Conservation (phyloP, 2,113 vertebrate genomes). For the Cnemophilus loriae region DNA sequence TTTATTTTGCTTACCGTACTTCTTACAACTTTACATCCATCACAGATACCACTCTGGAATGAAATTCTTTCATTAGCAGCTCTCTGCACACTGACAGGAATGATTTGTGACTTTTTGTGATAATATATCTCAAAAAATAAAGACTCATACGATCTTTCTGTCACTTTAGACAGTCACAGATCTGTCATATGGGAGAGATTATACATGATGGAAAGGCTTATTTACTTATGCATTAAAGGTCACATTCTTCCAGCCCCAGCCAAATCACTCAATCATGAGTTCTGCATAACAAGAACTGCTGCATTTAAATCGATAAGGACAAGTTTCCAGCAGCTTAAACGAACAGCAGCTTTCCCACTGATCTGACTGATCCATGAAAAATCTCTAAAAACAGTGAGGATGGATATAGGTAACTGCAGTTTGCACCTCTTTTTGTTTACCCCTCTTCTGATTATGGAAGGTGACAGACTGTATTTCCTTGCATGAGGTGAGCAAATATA, state of each 20-base stretch:
- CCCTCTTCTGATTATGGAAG: neutral
- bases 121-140: neutral
- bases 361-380: neutral
- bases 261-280: neutral
- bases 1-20: neutral
- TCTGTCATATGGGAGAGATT: neutral
- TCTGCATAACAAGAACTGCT: neutral
- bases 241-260: neutral
- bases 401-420: neutral
- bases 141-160: neutral
- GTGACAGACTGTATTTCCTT: neutral
- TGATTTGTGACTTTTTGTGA: neutral
- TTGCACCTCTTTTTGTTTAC: neutral
- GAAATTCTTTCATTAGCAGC: neutral
- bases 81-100: neutral
- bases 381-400: neutral
- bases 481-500: neutral
- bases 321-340: neutral
- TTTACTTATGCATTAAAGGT: conserved; percentile 23
- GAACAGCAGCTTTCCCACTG: neutral
- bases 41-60: neutral
- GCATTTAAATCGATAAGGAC: neutral
- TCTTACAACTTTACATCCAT: neutral
- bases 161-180: neutral
- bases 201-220: neutral